Percentiles rank a stretch among this genome's conserved stretches.
phyloP scores from a whole-genome alignment of 2,888 invertebrate species.

The Drosophila vallismaia region DNA sequence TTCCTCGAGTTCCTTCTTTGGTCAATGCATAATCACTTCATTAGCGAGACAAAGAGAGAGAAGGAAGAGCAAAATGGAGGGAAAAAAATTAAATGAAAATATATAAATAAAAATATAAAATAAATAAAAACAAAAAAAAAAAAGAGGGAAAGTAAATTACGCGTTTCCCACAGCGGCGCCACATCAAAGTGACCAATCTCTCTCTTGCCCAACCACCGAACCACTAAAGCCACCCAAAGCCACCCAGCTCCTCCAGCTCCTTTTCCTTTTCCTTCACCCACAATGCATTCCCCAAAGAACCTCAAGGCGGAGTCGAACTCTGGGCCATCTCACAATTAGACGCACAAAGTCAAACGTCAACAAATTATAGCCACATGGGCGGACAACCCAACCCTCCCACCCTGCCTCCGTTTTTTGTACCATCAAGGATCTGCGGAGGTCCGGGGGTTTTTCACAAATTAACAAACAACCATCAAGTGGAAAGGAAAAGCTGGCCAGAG shows the following conservation, averaged over 20 bases:
- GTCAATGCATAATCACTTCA: slow-evolving; percentile 71
- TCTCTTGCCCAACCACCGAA: slow-evolving; percentile 8
- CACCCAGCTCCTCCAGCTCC: neutral
- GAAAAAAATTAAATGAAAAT: slow-evolving; percentile 1
- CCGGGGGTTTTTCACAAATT: slow-evolving; percentile 64
- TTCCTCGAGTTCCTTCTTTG: neutral
- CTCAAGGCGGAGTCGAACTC: slow-evolving; percentile 2
- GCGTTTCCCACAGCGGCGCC: slow-evolving; percentile 80
- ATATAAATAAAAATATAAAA: slow-evolving; percentile 6
- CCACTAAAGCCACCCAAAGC: slow-evolving; percentile 1
- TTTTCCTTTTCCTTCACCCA: neutral
- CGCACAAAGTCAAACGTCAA: slow-evolving; percentile 80
- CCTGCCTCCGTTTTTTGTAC: slow-evolving; percentile 1
- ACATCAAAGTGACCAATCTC: slow-evolving; percentile 82
- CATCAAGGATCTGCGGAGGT: neutral
- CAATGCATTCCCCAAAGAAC: slow-evolving; percentile 45
- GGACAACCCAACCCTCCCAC: slow-evolving; percentile 40
- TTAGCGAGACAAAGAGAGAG: slow-evolving; percentile 53
- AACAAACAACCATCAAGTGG: slow-evolving; percentile 73
- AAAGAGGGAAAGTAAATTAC: slow-evolving; percentile 72
- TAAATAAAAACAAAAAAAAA: slow-evolving; percentile 24
- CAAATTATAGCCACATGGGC: slow-evolving; percentile 78
- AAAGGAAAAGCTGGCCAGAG: slow-evolving; percentile 50
- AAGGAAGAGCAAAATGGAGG: neutral
- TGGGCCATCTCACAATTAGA: slow-evolving; percentile 68